Conservation (phyloP, 2,797 vertebrate genomes). For the Balearica regulorum region DNA sequence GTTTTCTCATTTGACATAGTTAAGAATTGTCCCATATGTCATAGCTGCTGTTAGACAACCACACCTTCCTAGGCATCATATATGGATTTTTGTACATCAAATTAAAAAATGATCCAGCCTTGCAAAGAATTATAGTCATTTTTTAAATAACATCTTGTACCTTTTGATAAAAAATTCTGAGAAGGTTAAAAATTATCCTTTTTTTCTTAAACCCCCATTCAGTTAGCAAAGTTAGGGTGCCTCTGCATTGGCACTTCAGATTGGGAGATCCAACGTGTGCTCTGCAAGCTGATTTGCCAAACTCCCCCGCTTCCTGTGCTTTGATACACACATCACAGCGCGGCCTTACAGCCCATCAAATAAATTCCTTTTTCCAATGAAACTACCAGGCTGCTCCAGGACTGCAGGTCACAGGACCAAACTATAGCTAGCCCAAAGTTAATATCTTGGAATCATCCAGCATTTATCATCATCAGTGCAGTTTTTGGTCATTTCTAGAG, state of each 20-base stretch:
- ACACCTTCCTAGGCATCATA: background rate
- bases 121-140: background rate
- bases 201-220: background rate
- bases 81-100: background rate
- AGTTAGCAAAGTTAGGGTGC: background rate
- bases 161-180: background rate
- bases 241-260: background rate
- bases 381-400: background rate
- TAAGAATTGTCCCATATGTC: background rate
- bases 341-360: background rate
- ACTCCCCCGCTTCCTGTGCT: background rate
- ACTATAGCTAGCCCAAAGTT: background rate
- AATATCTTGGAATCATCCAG: background rate
- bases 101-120: background rate
- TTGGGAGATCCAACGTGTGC: accelerated
- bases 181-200: background rate
- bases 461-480: background rate
- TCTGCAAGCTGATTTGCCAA: background rate
- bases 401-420: background rate
- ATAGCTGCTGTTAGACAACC: background rate
- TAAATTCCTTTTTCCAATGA: background rate
- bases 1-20: background rate
- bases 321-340: accelerated
- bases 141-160: background rate
- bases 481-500: background rate